A percentile compares a stretch with the other conserved stretches of the same genome.
Conservation (phyloP, 37 sponge, comb jelly and placozoan genomes). For the Hexactinellida sp. region DNA sequence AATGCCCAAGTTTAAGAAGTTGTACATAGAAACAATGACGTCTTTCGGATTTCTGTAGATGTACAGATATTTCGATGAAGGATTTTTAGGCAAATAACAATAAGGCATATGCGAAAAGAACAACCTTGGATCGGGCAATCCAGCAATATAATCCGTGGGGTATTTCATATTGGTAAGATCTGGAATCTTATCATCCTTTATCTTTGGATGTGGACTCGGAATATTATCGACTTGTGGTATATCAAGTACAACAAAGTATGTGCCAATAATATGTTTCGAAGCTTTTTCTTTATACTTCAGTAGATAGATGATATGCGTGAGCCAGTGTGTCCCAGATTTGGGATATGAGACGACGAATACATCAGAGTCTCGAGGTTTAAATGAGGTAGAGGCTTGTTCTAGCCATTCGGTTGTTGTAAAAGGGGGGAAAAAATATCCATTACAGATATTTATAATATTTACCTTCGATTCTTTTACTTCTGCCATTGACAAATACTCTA, state of each 20-base stretch:
- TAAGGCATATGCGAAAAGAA: background rate
- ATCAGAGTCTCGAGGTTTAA: background rate
- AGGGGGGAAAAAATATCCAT: background rate
- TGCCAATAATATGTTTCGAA: background rate
- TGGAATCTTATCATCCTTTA: background rate
- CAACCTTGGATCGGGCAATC: background rate
- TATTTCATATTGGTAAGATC: background rate
- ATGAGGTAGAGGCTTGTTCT: background rate
- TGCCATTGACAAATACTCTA: too few relatives aligned
- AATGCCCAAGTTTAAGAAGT: background rate
- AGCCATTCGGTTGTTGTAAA: background rate
- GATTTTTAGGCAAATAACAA: background rate
- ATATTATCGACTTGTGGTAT: background rate
- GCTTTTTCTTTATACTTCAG: background rate
- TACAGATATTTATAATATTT: background rate
- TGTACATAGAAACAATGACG: background rate
- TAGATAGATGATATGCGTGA: background rate
- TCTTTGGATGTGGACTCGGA: background rate
- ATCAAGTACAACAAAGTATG: background rate
- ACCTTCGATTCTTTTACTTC: background rate
- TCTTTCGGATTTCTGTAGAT: conserved; percentile 8
- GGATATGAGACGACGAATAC: background rate
- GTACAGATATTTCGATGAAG: background rate
- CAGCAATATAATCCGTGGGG: background rate
- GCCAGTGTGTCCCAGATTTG: conserved; percentile 11